Percentiles rank a stretch among this genome's conserved stretches.
phyloP scores from a whole-genome alignment of 2,113 vertebrate species.

The Podarcis cretensis region DNA sequence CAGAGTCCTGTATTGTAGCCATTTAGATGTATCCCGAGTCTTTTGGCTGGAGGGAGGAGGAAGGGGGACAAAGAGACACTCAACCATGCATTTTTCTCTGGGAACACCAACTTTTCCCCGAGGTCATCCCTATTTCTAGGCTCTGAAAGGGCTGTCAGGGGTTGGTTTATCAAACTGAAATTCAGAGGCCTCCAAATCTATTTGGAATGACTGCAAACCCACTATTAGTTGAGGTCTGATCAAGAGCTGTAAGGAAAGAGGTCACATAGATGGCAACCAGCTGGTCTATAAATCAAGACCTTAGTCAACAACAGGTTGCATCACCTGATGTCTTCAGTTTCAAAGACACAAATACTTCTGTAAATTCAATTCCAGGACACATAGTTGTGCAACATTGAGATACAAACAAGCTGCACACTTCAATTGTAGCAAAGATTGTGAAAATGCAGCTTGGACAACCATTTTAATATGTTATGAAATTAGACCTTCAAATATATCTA shows the following conservation, averaged over 20 bases:
- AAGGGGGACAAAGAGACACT: not conserved
- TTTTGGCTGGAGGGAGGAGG: not conserved
- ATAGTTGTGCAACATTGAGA: not conserved
- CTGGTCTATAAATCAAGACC: slow-evolving; percentile 15
- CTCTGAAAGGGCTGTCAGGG: not conserved
- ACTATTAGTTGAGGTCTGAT: not conserved
- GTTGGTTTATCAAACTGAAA: not conserved
- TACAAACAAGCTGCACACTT: not conserved
- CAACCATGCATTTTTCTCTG: not conserved
- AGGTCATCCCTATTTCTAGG: not conserved
- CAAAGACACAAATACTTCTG: not conserved
- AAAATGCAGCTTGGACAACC: not conserved
- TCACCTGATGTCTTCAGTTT: not conserved
- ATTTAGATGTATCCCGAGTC: not conserved
- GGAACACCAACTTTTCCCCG: not conserved
- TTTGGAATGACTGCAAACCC: not conserved
- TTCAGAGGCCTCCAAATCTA: not conserved
- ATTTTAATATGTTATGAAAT: not conserved
- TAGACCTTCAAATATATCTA: not conserved
- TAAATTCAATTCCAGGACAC: not conserved
- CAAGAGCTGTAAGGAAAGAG: not conserved
- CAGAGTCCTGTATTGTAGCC: not conserved
- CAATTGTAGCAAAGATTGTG: not conserved
- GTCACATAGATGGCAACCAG: not conserved
- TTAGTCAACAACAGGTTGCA: slow-evolving; percentile 10